These are phyloP conservation scores for Agrypnus murinus DNA, from an alignment of 2,888 invertebrate genomes.

Conservation along the genomic window DNA sequence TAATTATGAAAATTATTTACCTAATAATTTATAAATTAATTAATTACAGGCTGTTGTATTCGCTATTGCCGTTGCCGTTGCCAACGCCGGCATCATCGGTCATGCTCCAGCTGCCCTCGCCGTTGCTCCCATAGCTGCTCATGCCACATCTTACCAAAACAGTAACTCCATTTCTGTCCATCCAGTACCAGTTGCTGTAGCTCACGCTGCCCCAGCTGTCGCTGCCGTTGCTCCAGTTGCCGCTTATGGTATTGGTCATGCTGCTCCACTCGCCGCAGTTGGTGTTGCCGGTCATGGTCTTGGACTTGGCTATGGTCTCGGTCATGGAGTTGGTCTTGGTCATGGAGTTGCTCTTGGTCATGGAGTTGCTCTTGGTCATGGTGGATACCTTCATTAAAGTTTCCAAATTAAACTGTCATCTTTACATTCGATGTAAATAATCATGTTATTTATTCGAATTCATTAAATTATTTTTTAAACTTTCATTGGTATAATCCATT, in stretches of 20 bases:
- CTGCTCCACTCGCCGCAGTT: constrained; percentile 32
- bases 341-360: constrained; percentile 22
- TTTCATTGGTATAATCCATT: no score
- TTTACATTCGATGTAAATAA: no score
- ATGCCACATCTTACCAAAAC: constrained; percentile 47
- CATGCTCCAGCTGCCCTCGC: constrained; percentile 35
- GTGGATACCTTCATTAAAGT: constrained; percentile 48
- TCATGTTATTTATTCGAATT: neutral
- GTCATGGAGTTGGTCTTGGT: constrained; percentile 13
- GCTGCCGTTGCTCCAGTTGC: constrained; percentile 31
- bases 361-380: constrained; percentile 17
- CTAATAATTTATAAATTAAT: constrained; percentile 58
- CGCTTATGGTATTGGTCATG: neutral
- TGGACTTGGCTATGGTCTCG: constrained; percentile 45
- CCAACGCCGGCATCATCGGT: constrained; percentile 5
- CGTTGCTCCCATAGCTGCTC: neutral
- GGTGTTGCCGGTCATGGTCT: constrained; percentile 32
- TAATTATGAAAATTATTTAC: no score
- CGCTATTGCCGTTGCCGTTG: neutral
- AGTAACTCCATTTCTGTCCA: constrained; percentile 44
- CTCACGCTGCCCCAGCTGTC: constrained; percentile 31
- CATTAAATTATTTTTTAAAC: constrained; percentile 13
- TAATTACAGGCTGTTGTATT: no score
- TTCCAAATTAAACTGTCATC: no score
- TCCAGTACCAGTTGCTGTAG: constrained; percentile 46